These are phyloP conservation scores for Temnothorax ravouxi DNA, from an alignment of 2,888 invertebrate genomes.

Conservation along the genomic window DNA sequence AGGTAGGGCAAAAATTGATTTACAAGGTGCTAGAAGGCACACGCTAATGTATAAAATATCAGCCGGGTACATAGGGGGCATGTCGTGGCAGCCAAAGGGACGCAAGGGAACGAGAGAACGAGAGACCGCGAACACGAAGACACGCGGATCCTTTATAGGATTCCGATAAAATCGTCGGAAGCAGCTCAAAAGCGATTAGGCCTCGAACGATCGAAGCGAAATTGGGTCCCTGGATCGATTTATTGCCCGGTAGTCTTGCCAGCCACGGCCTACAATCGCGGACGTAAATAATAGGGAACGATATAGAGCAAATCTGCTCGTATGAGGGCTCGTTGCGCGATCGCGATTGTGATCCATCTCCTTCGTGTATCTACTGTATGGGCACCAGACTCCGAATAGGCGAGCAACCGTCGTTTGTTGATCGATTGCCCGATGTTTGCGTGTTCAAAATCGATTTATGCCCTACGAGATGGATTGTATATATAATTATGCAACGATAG, in stretches of 20 bases:
- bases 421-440: conserved; percentile 20
- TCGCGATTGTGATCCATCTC: conserved; percentile 56
- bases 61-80: conserved; percentile 36
- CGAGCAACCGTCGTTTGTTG: background rate
- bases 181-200: conserved; percentile 31
- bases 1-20: conserved; percentile 69
- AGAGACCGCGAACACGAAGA: conserved; percentile 23
- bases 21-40: conserved; percentile 63
- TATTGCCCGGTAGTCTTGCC: conserved; percentile 36
- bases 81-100: background rate
- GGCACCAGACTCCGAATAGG: conserved; percentile 19
- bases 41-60: conserved; percentile 73
- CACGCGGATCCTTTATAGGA: conserved; percentile 57
- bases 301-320: conserved; percentile 73
- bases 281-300: conserved; percentile 73
- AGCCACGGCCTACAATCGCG: conserved; percentile 51
- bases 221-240: conserved; percentile 63
- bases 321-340: conserved; percentile 70
- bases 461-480: background rate
- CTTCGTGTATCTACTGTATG: conserved; percentile 44
- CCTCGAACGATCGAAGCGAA: conserved; percentile 30
- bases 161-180: conserved; percentile 67
- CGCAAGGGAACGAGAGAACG: background rate
- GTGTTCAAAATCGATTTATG: conserved; percentile 43
- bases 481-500: conserved; percentile 13